Percentiles rank a stretch among this genome's conserved stretches.
These are phyloP conservation scores for Spinus olivaceus DNA, from an alignment of 2,797 vertebrate genomes.

Conservation along the genomic window DNA sequence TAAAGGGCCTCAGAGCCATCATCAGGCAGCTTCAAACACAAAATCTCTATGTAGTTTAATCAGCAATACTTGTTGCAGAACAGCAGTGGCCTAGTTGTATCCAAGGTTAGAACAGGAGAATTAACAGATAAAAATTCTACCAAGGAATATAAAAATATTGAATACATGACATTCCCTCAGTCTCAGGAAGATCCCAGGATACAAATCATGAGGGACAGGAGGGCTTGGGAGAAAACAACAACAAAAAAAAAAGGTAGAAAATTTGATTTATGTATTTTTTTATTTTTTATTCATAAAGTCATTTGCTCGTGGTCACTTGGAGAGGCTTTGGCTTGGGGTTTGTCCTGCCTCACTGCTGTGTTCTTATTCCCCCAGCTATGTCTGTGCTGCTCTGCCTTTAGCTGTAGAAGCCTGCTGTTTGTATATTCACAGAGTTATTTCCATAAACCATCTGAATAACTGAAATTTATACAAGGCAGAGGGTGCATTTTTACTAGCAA, in stretches of 20 bases:
- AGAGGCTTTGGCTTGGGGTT: not conserved
- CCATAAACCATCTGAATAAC: not conserved
- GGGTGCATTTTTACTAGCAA: not conserved
- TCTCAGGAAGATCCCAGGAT: not conserved
- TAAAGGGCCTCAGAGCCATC: not conserved
- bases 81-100: accelerated
- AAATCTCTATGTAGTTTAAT: not conserved
- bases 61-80: not conserved
- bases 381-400: not conserved
- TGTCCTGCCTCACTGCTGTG: not conserved
- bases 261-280: not conserved
- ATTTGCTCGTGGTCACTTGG: accelerated
- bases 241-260: too few species aligned
- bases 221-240: accelerated
- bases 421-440: not conserved
- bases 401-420: not conserved
- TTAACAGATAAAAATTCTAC: not conserved
- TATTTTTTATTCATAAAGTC: not conserved
- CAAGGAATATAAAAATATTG: not conserved
- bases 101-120: not conserved
- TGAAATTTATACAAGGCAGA: not conserved
- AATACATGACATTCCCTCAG: not conserved
- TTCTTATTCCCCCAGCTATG: not conserved
- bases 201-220: not conserved
- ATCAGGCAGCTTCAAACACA: not conserved